Evolutionary conservation across 2,888 invertebrate species (phyloP), one percentile per base, ranked within the genome.

Genomic region (Mimumesa dahlbomi): DNA sequence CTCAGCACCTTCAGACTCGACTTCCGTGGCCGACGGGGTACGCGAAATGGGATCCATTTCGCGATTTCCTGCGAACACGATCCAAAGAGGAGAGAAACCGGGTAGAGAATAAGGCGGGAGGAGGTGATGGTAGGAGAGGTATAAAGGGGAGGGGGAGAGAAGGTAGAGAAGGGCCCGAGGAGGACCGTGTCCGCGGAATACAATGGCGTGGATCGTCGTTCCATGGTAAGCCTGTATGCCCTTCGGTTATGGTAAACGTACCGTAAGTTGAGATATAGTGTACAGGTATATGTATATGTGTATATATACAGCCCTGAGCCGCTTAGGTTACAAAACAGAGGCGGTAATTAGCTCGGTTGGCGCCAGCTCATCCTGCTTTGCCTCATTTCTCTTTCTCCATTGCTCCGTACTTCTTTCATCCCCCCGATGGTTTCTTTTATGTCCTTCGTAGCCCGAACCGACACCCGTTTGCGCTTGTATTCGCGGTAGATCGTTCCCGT

Each of bases 321-420:
- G 82, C 76, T 87, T 84, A 79, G 75, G 82, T 86, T 87, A 84
- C 85, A 85, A 87, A 87, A 87, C 82, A 83, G 77, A 75, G 75
- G 68, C 65, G 79, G 83, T 85, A 84, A 84, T 86, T 84, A 84
- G 83, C 83, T 79, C 68, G 58, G 53, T n/a, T 79, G 79, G 82
- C 82, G 83, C 84, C 79, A 62, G 70, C 68, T 68, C 61, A 63
- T 73, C 66, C 62, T 43, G 53, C 63, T 43, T 56, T 52, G 54
- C 36, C 46, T 49, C 66, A n/a, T 54, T 66, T 54, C 62, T 69
- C 67, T 50, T 48, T 19, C 29, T 29, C 31, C 54, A n/a, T n/a
- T n/a, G n/a, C n/a, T n/a, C n/a, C n/a, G n/a, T n/a, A n/a, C n/a
- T n/a, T n/a, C n/a, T n/a, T 22, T 36, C 22, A 16, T 42, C 34